Conservation (phyloP, 2,797 vertebrate species). For the Tinamus major region DNA sequence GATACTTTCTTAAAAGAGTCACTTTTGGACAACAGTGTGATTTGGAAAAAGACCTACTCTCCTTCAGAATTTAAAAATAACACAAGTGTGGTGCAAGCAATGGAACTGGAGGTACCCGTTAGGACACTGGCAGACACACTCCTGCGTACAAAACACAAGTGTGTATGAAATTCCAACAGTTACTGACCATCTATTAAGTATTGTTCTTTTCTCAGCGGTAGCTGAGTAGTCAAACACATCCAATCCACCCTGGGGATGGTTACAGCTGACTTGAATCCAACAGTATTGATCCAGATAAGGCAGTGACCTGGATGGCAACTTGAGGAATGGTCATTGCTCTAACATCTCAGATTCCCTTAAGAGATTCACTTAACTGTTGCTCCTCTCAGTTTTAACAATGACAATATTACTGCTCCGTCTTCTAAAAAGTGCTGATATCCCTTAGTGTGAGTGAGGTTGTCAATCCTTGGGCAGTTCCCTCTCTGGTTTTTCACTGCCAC, state of each 20-base stretch:
- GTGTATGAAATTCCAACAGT: neutral
- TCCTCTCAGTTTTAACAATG: neutral
- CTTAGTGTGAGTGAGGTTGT: neutral
- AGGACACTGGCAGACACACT: rapidly evolving
- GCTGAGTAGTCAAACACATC: neutral
- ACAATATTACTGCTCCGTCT: neutral
- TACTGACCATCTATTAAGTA: neutral
- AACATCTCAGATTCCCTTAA: neutral
- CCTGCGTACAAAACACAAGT: neutral
- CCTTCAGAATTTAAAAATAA: neutral
- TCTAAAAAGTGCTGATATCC: neutral
- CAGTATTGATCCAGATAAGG: neutral
- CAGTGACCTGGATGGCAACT: neutral
- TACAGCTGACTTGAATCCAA: neutral
- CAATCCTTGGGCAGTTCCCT: neutral
- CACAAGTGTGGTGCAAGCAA: rapidly evolving
- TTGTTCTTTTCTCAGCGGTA: neutral
- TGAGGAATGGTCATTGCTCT: neutral
- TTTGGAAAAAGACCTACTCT: neutral
- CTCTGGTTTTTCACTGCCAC: neutral
- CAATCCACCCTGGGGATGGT: neutral
- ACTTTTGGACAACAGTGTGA: neutral
- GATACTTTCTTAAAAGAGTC: neutral
- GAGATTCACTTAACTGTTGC: neutral
- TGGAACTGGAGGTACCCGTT: rapidly evolving